phyloP scores from a whole-genome alignment of 2,113 vertebrate genomes.

The Pyrgilauda ruficollis region DNA sequence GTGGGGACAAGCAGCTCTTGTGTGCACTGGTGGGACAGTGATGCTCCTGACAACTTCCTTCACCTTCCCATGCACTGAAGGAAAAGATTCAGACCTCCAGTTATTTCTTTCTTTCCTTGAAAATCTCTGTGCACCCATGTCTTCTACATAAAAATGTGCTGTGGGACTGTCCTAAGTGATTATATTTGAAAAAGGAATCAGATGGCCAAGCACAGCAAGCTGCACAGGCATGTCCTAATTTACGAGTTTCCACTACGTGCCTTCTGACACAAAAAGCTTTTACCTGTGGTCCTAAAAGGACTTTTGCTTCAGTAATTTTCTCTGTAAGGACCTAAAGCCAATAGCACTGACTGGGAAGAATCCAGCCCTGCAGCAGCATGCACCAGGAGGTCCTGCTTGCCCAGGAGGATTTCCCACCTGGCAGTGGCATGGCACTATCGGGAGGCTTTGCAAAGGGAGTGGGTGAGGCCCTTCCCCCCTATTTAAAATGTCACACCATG shows the following conservation, averaged over 20 bases:
- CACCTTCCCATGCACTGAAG: background rate
- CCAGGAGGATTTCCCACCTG: background rate
- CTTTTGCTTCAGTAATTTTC: background rate
- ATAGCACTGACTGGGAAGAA: background rate
- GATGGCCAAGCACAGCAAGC: background rate
- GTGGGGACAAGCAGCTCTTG: background rate
- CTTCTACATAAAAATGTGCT: background rate
- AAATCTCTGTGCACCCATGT: background rate
- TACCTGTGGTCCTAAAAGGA: background rate
- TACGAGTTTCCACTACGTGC: fast-evolving
- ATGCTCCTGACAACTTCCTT: background rate
- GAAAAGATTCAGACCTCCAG: background rate
- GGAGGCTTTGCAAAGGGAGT: background rate
- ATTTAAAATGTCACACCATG: background rate
- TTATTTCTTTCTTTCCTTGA: background rate
- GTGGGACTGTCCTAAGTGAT: background rate
- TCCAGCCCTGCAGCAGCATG: background rate
- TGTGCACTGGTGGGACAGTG: fast-evolving
- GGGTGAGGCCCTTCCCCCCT: background rate
- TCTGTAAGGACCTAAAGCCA: background rate
- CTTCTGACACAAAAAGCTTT: background rate
- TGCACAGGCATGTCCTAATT: background rate
- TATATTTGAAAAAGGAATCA: background rate
- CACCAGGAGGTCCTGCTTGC: background rate
- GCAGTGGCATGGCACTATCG: fast-evolving